A percentile compares a stretch with the other conserved stretches of the same genome.
These are phyloP conservation scores for Serinus canaria DNA, from an alignment of 2,113 vertebrate species.

Conservation along the genomic window DNA sequence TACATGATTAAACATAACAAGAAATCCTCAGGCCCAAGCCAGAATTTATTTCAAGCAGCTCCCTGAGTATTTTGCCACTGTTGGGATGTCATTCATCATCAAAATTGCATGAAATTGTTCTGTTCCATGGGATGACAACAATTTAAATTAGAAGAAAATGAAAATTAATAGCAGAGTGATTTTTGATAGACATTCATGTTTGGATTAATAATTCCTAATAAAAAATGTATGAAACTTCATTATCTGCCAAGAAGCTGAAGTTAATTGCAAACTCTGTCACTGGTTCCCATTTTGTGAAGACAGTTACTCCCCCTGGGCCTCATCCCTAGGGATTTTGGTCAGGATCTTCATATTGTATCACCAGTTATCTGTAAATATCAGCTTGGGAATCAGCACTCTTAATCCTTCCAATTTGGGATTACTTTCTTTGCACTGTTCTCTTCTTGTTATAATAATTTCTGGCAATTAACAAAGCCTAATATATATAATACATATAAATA, in stretches of 20 bases:
- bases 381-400: not conserved
- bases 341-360: not conserved
- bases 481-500: too few species aligned
- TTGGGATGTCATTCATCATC: constrained; percentile 26
- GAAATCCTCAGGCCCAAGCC: not conserved
- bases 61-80: not conserved
- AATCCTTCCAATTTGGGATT: not conserved
- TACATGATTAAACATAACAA: constrained; percentile 21
- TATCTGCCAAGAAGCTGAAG: not conserved
- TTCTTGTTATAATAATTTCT: not conserved
- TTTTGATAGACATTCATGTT: constrained; percentile 20
- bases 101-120: constrained; percentile 54
- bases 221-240: constrained; percentile 33
- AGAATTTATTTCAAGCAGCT: not conserved
- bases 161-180: constrained; percentile 39
- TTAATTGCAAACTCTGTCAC: constrained; percentile 10
- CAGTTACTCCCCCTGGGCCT: not conserved
- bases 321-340: not conserved
- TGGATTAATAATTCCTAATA: constrained; percentile 39
- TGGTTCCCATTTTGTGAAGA: not conserved
- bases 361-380: not conserved
- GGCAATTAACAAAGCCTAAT: not conserved
- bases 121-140: constrained; percentile 28
- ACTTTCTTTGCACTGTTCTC: not conserved
- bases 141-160: constrained; percentile 41